phyloP scores from a whole-genome alignment of 2,797 vertebrate species.

The Chaetophractus vellerosus region DNA sequence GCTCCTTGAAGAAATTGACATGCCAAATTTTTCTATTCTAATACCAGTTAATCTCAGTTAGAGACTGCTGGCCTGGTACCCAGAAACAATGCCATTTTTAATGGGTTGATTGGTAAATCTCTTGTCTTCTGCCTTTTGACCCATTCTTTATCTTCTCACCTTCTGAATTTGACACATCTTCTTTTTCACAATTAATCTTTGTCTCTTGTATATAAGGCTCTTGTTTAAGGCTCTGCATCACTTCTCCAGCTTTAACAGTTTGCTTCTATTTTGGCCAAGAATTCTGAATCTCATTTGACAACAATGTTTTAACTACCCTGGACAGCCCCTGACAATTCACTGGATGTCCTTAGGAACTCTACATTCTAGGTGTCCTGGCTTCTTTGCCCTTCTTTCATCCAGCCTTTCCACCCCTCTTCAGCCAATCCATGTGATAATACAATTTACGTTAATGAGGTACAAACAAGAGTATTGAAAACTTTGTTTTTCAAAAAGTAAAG shows the following conservation, averaged over 20 bases:
- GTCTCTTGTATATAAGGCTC: neutral
- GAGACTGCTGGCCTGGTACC: neutral
- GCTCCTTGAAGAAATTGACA: conserved; percentile 7
- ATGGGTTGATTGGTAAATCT: neutral
- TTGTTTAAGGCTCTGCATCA: neutral
- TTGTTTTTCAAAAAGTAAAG: conserved; percentile 5
- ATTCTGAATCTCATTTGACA: neutral
- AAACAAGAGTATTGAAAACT: neutral
- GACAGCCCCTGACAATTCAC: neutral
- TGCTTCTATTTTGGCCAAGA: neutral
- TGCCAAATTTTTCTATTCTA: neutral
- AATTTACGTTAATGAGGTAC: neutral
- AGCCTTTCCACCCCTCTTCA: neutral
- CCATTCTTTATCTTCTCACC: neutral
- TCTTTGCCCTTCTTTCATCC: neutral
- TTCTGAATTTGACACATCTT: neutral
- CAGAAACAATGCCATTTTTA: neutral
- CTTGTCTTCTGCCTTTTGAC: neutral
- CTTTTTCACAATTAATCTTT: neutral
- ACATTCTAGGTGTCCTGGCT: neutral
- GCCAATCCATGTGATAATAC: neutral
- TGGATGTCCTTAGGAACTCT: neutral
- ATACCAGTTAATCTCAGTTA: neutral
- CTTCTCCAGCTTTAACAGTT: neutral
- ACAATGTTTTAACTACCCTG: neutral